These are phyloP conservation scores for Electrona antarctica DNA, from an alignment of 2,113 vertebrate genomes.

Conservation along the genomic window DNA sequence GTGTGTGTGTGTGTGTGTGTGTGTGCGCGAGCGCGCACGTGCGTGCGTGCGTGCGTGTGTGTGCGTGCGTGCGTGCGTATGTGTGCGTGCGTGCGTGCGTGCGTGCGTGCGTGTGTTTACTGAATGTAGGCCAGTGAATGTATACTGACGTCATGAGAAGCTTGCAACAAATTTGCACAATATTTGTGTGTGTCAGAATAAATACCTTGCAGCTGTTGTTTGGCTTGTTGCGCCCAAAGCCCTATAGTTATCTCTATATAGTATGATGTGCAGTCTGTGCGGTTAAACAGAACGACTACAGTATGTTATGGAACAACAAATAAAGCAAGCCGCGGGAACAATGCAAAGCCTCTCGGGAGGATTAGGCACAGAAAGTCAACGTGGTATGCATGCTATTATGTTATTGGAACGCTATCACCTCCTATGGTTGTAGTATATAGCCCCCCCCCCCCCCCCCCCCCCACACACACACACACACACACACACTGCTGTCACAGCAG, in stretches of 20 bases:
- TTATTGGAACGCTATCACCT: slow-evolving; percentile 58
- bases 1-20: slow-evolving; percentile 13
- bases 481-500: too few species aligned
- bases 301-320: slow-evolving; percentile 39
- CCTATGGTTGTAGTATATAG: slow-evolving; percentile 33
- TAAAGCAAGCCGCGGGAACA: slow-evolving; percentile 47
- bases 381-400: slow-evolving; percentile 22
- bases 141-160: background rate
- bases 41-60: background rate
- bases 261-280: background rate
- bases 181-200: background rate
- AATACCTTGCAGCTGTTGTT: background rate
- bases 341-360: slow-evolving; percentile 56
- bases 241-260: slow-evolving; percentile 11
- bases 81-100: slow-evolving; percentile 3
- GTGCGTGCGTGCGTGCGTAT: background rate
- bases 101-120: slow-evolving; percentile 5
- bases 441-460: slow-evolving; percentile 22
- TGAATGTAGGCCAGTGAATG: background rate
- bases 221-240: background rate
- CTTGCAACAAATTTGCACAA: background rate
- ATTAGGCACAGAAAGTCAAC: slow-evolving; percentile 70
- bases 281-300: slow-evolving; percentile 4
- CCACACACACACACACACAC: too few species aligned
- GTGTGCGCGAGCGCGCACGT: background rate